phyloP scores from a whole-genome alignment of 2,888 invertebrate species.

The Busseola fusca region DNA sequence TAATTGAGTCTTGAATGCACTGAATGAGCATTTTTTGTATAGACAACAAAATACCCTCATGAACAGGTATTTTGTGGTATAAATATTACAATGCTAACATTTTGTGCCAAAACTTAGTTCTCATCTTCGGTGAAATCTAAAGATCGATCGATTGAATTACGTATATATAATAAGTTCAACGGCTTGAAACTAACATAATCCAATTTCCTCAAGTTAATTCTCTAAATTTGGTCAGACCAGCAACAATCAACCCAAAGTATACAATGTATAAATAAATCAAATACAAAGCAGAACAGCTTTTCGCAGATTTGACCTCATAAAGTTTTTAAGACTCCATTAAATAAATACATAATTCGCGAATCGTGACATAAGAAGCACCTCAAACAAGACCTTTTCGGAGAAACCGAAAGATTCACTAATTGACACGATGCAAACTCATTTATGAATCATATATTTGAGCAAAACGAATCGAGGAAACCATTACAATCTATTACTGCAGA shows the following conservation, averaged over 20 bases:
- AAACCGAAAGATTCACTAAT: slow-evolving; percentile 37
- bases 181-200: not conserved
- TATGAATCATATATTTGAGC: slow-evolving; percentile 42
- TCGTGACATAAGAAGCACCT: slow-evolving; percentile 22
- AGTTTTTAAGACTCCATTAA: slow-evolving; percentile 14
- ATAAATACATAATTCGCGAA: slow-evolving; percentile 4
- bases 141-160: not conserved
- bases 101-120: no score
- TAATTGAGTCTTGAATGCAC: not conserved
- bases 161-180: no score
- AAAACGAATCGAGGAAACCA: slow-evolving; percentile 22
- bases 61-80: not conserved
- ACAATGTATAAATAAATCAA: slow-evolving; percentile 4
- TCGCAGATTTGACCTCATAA: not conserved
- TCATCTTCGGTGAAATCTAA: not conserved
- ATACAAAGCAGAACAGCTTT: slow-evolving; percentile 8
- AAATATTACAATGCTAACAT: not conserved
- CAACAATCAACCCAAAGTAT: not conserved
- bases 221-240: slow-evolving; percentile 25
- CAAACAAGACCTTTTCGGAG: slow-evolving; percentile 15
- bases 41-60: not conserved
- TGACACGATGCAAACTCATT: slow-evolving; percentile 28
- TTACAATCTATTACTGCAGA: slow-evolving; percentile 18
- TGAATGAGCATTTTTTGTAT: not conserved
- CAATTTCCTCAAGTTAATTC: slow-evolving; percentile 7